Conservation (phyloP, 2,888 invertebrate species). For the Oasisia sp. region DNA sequence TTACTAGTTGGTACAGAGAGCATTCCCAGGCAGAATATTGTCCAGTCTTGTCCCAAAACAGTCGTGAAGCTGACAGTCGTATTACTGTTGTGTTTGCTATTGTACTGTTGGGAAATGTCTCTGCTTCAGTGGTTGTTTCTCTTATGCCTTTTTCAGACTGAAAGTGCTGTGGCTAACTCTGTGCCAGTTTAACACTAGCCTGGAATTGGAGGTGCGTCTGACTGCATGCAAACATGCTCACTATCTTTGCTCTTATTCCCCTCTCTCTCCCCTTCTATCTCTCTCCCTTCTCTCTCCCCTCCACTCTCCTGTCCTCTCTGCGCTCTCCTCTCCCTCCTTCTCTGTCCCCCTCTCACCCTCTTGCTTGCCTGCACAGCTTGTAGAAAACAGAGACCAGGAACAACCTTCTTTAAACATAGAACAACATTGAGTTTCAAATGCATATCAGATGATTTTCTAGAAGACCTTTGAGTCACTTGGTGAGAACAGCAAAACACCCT, state of each 20-base stretch:
- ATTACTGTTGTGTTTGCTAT: conserved; percentile 7
- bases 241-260: no score
- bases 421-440: no score
- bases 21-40: not conserved
- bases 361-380: no score
- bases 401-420: no score
- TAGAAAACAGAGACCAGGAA: no score
- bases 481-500: no score
- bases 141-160: conserved; percentile 57
- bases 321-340: no score
- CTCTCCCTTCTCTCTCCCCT: no score
- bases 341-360: no score
- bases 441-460: no score
- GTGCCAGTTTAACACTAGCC: conserved; percentile 85
- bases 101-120: not conserved
- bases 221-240: not conserved
- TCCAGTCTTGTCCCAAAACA: not conserved
- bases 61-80: not conserved
- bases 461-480: no score
- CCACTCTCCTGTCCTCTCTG: no score
- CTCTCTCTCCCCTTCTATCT: not conserved
- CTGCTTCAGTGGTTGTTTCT: conserved; percentile 21
- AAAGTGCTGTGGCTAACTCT: conserved; percentile 88
- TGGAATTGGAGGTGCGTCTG: conserved; percentile 70
- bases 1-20: not conserved